Base-by-base conservation (phyloP, 2,113 vertebrate genomes). In the Notothenia coriiceps region DNA sequence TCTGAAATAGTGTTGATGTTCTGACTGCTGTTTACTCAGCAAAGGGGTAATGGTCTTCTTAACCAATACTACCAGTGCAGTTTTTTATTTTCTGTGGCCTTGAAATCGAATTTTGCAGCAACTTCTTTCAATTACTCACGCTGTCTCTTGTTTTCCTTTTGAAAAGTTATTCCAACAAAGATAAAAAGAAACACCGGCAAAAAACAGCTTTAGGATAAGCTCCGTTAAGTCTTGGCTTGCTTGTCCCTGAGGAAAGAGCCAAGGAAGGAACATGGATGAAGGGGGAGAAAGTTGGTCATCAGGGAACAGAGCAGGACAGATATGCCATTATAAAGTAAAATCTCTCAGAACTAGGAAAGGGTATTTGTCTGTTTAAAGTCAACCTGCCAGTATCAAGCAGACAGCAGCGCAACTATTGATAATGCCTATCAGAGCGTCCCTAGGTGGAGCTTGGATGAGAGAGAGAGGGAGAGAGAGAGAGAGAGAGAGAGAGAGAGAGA, bases 351-450 rank as follows among this genome's bases (percentile, higher is more conserved):
- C 50, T 50, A 44, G 50, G 51, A 72, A 55, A 75, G 56, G 57
- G 22, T 82, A 79, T 88, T 82, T 88, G 75, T 78, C 74, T 77
- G 61, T 74, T 74, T 79, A 69, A 46, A 89, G 74, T 70, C 64
- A 50, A 70, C 70, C 46, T 74, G 66, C 43, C 77, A 35, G 62
- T 43, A 56, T 72, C 20, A 51, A 40, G 72, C 40, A 70, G 59
- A 72, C 73, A 43, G 78, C 64, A 20, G 65, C 44, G 62, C 50
- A 79, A 77, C 82, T 82, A 89, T 86, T 75, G 86, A 90, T 88
- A 62, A 59, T n/a, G 59, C 57, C 70, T 80, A 3, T 0, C n/a
- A 9, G 69, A 18, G 1, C 6, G 7, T 79, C 77, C 77, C 80
- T 25, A 9, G 25, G 75, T 6, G 46, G 22, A 86, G 79, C 70